Evolutionary conservation across 1,140 invertebrate species (phyloP).

Genomic region (Belonocnema kinseyi): DNA sequence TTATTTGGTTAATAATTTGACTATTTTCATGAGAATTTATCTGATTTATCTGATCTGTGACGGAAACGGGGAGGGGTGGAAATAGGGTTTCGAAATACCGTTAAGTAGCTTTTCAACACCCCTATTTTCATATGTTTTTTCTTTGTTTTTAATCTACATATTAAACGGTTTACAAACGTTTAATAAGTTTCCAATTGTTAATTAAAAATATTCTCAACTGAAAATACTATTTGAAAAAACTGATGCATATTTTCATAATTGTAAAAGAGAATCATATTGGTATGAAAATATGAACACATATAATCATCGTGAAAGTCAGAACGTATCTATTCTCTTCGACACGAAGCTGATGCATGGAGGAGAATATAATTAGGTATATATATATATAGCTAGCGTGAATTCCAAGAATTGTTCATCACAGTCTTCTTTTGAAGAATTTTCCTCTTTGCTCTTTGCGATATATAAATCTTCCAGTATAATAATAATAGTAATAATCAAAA

Average conservation of each 20-base stretch:
- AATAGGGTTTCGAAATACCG: too few relatives aligned
- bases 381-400: not conserved
- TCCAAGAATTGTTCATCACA: conserved; percentile 23
- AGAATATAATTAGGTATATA: conserved; percentile 35
- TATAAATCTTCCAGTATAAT: conserved; percentile 8
- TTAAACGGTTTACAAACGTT: too few relatives aligned
- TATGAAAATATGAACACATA: conserved; percentile 38
- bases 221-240: not conserved
- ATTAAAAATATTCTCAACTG: not conserved
- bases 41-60: too few relatives aligned
- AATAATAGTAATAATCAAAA: conserved; percentile 4
- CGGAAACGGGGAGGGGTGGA: too few relatives aligned
- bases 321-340: conserved; percentile 14
- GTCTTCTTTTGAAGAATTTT: conserved; percentile 2
- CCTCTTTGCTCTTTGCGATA: conserved; percentile 16
- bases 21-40: too few relatives aligned
- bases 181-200: too few relatives aligned
- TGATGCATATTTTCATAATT: conserved; percentile 20
- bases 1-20: too few relatives aligned
- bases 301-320: conserved; percentile 44
- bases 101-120: too few relatives aligned
- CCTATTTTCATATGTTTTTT: too few relatives aligned
- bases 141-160: too few relatives aligned
- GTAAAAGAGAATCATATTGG: not conserved
- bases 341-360: conserved; percentile 12